Conservation (phyloP, 2,888 invertebrate genomes). For the Sympetrum striolatum region DNA sequence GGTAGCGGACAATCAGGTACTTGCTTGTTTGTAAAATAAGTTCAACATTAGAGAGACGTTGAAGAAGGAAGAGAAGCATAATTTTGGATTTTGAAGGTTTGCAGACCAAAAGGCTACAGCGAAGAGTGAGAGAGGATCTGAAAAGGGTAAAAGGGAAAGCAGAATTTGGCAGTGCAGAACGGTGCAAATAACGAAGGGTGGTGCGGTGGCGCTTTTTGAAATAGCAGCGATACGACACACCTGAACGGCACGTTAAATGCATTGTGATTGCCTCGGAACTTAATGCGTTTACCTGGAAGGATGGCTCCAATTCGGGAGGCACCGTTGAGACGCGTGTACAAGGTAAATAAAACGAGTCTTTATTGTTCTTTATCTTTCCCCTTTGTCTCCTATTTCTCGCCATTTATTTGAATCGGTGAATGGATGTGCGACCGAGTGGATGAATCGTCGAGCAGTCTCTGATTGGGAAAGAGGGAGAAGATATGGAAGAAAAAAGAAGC, state of each 20-base stretch:
- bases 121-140: neutral
- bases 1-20: no score
- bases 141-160: neutral
- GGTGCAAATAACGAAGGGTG: neutral
- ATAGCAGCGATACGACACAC: constrained; percentile 13
- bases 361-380: neutral
- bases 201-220: constrained; percentile 5
- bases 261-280: constrained; percentile 17
- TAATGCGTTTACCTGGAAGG: constrained; percentile 2
- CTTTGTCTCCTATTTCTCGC: neutral
- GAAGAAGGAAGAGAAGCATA: neutral
- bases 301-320: neutral
- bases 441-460: neutral
- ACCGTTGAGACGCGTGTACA: neutral
- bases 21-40: no score
- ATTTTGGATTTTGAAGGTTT: neutral
- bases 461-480: neutral
- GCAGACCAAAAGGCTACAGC: neutral
- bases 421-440: neutral
- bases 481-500: no score
- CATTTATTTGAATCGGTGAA: neutral
- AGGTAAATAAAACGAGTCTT: neutral
- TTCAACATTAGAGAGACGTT: neutral
- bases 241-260: constrained; percentile 2
- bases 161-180: neutral